Evolutionary conservation across 2,113 vertebrate genomes (phyloP).

Genomic region (Tupaia tana): DNA sequence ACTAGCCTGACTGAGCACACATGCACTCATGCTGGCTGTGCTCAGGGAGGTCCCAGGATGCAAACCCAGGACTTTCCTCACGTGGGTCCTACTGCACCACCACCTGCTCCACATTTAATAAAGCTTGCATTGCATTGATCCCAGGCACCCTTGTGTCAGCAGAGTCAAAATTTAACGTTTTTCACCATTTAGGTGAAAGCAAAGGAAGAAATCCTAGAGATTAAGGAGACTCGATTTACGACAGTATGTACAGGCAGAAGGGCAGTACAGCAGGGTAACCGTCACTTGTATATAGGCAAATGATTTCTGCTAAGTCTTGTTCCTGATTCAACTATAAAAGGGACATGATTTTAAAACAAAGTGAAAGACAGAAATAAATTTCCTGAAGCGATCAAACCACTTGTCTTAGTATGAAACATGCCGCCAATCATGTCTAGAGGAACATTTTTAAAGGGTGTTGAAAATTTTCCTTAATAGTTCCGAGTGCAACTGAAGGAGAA

Average conservation of each 20-base stretch:
- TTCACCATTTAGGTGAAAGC: not conserved
- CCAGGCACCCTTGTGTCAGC: not conserved
- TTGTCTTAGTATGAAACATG: not conserved
- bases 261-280: accelerated
- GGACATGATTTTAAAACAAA: not conserved
- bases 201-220: not conserved
- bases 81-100: no score
- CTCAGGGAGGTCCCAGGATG: no score
- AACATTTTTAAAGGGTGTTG: not conserved
- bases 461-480: not conserved
- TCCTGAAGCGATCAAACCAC: not conserved
- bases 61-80: no score
- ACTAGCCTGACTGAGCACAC: no score
- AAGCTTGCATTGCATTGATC: not conserved
- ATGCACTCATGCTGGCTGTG: no score
- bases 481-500: not conserved
- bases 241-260: accelerated
- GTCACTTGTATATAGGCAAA: not conserved
- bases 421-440: not conserved
- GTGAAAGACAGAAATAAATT: not conserved
- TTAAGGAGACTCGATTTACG: not conserved
- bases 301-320: not conserved
- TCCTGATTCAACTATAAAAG: not conserved
- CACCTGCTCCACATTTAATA: not conserved
- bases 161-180: not conserved